Evolutionary conservation across 2,888 invertebrate species (phyloP).

Genomic region (Imbricaverruca yamaguchii): DNA sequence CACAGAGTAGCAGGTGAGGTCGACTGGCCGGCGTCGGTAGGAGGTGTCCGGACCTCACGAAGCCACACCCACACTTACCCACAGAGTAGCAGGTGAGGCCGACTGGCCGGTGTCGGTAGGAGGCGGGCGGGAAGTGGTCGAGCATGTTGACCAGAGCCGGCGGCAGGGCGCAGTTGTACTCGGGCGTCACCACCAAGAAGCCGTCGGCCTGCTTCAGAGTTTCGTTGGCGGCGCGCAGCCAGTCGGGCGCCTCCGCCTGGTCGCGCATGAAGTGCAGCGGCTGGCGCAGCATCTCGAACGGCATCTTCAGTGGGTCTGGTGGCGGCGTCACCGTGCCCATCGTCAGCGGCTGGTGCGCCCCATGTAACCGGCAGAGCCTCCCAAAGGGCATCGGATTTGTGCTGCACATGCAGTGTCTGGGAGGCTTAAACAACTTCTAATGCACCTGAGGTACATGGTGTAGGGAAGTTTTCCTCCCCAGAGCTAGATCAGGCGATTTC

Average conservation of each 20-base stretch:
- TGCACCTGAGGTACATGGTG: no score
- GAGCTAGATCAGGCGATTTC: no score
- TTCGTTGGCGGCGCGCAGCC: slow-evolving; percentile 37
- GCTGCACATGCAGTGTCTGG: no score
- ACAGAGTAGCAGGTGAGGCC: slow-evolving; percentile 39
- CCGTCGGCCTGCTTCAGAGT: slow-evolving; percentile 41
- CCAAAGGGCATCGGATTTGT: no score
- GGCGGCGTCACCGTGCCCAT: no score
- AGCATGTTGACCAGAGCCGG: slow-evolving; percentile 45
- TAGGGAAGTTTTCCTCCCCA: no score
- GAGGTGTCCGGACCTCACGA: slow-evolving; percentile 40
- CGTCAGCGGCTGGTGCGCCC: no score
- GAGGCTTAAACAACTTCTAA: no score
- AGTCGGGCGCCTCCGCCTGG: slow-evolving; percentile 37
- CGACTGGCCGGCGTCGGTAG: slow-evolving; percentile 40
- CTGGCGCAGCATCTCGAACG: slow-evolving; percentile 36
- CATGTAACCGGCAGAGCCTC: no score
- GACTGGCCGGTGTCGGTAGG: slow-evolving; percentile 40
- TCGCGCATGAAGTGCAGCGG: slow-evolving; percentile 39
- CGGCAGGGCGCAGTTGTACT: slow-evolving; percentile 44
- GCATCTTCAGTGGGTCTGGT: slow-evolving; percentile 34
- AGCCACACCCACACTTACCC: no score
- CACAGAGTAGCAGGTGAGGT: slow-evolving; percentile 39
- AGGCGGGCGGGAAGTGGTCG: slow-evolving; percentile 43
- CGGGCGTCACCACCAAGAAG: slow-evolving; percentile 42